Conservation (phyloP, 2,113 vertebrate genomes). For the Colaptes auratus region DNA sequence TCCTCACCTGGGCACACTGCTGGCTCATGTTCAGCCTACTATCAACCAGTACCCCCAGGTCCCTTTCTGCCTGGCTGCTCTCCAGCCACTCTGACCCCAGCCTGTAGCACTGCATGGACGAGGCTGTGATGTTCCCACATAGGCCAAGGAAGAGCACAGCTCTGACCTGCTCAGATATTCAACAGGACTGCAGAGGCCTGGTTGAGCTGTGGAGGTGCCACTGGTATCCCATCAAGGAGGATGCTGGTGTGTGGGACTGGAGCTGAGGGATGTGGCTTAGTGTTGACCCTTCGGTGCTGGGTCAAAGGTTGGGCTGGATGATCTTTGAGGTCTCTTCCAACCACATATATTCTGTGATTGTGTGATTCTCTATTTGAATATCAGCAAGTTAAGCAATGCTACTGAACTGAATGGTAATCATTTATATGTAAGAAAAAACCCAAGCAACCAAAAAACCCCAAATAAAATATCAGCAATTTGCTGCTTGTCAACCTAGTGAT, state of each 20-base stretch:
- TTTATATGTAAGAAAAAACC: background rate
- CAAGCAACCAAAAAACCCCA: background rate
- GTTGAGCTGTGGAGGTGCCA: background rate
- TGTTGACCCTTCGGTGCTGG: too few relatives aligned
- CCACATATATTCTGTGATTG: too few relatives aligned
- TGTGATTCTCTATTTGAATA: background rate
- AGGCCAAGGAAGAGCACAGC: background rate
- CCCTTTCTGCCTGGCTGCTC: too few relatives aligned
- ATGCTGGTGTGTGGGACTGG: background rate
- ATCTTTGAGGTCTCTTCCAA: too few relatives aligned
- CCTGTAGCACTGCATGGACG: too few relatives aligned
- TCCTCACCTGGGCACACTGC: too few relatives aligned
- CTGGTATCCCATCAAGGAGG: background rate
- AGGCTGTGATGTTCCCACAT: background rate
- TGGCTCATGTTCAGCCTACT: too few relatives aligned
- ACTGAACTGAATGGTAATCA: background rate
- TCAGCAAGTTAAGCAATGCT: background rate
- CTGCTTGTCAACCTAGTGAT: background rate
- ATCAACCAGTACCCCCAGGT: too few relatives aligned
- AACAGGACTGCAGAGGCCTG: background rate
- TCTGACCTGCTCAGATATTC: background rate
- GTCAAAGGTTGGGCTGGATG: too few relatives aligned
- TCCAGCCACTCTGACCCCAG: too few relatives aligned
- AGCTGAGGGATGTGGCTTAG: too few relatives aligned
- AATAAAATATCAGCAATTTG: background rate